Base-by-base conservation (phyloP, 1,140 invertebrate species). In the Phocides pigmalion region DNA sequence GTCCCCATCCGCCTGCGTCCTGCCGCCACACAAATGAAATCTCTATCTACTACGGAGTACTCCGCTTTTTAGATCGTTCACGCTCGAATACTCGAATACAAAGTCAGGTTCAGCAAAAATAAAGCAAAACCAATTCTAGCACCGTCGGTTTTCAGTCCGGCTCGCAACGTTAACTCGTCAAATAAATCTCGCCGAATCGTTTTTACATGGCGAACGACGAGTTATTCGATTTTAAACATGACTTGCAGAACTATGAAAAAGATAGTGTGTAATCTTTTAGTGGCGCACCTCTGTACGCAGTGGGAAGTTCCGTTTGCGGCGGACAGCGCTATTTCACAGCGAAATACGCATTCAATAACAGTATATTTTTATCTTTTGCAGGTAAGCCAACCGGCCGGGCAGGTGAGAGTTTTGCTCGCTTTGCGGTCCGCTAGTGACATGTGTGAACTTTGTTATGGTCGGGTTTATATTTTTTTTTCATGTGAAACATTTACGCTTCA, bases 381-480 rank as follows among this genome's bases (percentile, higher is more conserved):
- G 86, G 86, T 89, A 87, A 89, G 46, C 64, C 61, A 74, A 76
- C 68, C 74, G 63, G 81, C 54, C 50, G 50, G 68, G 73, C 76
- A 79, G 83, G 85, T 88, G 81, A 84, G 75, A 69, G 74, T 86
- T 81, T 85, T 84, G 72, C 74, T 82, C 72, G 74, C 39, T 83
- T 81, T 81, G 81, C 74, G 74, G 79, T 72, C 53, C 61, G 46
- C 65, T 49, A 25, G 51, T 68, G 81, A 80, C 72, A 85, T 81
- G 76, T 83, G 83, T 83, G 81, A 85, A 82, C 83, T 88, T 84
- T 84, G 83, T 84, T 79, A 79, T 71, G 74, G 70, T 68, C 54
- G 71, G 70, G 81, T 82, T 82, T 81, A 81, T 86, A n/a, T n/a
- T n/a, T n/a, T n/a, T n/a, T n/a, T n/a, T n/a, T n/a, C n/a, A n/a